Base-by-base conservation (phyloP, 2,888 invertebrate species). In the Hirtodrosophila duncani region DNA sequence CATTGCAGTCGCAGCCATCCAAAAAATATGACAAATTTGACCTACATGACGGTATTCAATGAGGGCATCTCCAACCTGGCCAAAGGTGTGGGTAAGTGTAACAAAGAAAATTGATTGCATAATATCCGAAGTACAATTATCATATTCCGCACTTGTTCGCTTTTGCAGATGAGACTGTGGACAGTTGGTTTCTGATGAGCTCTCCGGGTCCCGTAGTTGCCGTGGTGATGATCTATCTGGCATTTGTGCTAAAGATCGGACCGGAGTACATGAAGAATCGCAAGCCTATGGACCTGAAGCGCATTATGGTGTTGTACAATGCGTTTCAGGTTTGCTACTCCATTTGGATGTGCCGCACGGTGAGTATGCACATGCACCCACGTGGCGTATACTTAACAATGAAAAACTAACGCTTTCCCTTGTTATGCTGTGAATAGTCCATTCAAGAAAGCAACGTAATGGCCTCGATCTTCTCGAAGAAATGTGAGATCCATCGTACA, bases 301-400 rank as follows among this genome's bases (percentile, higher is more conserved):
- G 89, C 31, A 83, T 92, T 0, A 90, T 97, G 82, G 89, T 94
- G 10, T 82, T 89, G 0, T 98, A 97, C 87, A 98, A 98, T 83
- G 90, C 93, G n/a, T 91, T 92, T 44, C 97, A 97, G 90, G 96
- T 97, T 3, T 31, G 93, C 8, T 92, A 96, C 87, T 97, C 96
- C 75, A 85, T 91, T 8, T 96, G 91, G 89, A 88, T 96, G 68
- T 86, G 86, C 49, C 83, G 81, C 39, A 84, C 80, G 66, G 86
- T 86, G 59, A 79, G 80, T 80, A 44, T n/a, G n/a, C n/a, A n/a
- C 17, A 36, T 46, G 21, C 37, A 26, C 8, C 4, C 36, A 36
- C 45, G n/a, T 10, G 29, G 37, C 49, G 49, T 44, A 24, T 46
- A 36, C 44, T 21, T 21, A 16, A 36, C 18, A 18, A 39, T 52